Evolutionary conservation across 2,888 invertebrate species (phyloP).

Genomic region (Cataglyphis rosenhaueri): DNA sequence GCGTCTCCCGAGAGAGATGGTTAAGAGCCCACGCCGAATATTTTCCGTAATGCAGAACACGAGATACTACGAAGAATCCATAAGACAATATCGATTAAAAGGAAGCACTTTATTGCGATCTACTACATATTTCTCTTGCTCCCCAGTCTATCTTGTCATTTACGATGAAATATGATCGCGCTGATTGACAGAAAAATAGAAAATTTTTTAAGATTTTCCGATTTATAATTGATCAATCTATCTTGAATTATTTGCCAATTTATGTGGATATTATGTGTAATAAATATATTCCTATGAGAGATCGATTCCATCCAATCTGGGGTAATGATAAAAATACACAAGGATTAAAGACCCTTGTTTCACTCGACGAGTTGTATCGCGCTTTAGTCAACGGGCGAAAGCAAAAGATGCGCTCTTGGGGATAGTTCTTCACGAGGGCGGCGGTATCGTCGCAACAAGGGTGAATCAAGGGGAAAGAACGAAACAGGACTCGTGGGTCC

Average conservation of each 20-base stretch:
- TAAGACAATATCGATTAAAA: conserved; percentile 53
- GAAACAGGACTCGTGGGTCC: conserved; percentile 55
- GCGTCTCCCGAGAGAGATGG: conserved; percentile 30
- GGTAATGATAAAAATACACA: conserved; percentile 56
- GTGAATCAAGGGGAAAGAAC: conserved; percentile 68
- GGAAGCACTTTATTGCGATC: conserved; percentile 52
- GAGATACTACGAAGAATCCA: conserved; percentile 28
- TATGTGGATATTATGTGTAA: not conserved
- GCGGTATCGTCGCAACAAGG: conserved; percentile 51
- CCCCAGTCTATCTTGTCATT: not conserved
- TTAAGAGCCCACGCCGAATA: conserved; percentile 27
- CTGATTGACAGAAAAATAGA: not conserved
- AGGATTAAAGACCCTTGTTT: conserved; percentile 56
- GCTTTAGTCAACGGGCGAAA: conserved; percentile 5
- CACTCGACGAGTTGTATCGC: conserved; percentile 50
- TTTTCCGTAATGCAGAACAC: conserved; percentile 46
- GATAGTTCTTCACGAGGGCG: conserved; percentile 59
- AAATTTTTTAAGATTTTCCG: not conserved
- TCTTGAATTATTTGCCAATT: conserved; percentile 17
- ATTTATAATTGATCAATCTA: not conserved
- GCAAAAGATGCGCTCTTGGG: conserved; percentile 46
- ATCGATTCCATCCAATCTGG: conserved; percentile 52
- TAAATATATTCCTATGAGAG: not conserved
- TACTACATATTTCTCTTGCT: not conserved
- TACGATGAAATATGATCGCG: not conserved